phyloP scores from a whole-genome alignment of 2,113 vertebrate species.

The Cathartes aura region DNA sequence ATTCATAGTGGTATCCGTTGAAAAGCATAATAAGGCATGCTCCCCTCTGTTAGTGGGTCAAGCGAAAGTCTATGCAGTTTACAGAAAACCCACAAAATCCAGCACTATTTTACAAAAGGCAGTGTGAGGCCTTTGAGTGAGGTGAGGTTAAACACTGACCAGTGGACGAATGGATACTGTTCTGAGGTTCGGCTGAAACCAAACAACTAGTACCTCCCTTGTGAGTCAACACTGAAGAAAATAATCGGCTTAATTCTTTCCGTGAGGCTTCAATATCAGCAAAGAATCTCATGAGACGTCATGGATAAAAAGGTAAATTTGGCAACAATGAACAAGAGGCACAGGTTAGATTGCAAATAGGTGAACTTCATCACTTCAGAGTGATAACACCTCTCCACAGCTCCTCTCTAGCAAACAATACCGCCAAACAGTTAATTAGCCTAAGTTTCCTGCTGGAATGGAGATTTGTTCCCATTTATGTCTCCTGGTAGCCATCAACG shows the following conservation, averaged over 20 bases:
- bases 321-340: not conserved
- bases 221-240: not conserved
- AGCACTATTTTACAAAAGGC: not conserved
- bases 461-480: not conserved
- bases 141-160: not conserved
- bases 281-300: not conserved
- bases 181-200: constrained; percentile 3
- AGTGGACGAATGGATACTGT: not conserved
- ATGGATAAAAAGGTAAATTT: not conserved
- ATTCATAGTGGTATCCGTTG: not conserved
- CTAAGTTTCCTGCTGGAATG: too few species aligned
- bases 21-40: not conserved
- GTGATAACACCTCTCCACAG: not conserved
- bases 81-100: not conserved
- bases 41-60: not conserved
- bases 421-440: not conserved
- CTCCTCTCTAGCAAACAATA: not conserved
- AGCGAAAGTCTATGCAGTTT: not conserved
- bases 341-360: not conserved
- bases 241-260: not conserved
- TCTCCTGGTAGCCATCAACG: not conserved
- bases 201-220: not conserved
- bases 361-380: not conserved
- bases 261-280: not conserved
- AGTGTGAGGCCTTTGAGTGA: not conserved